phyloP scores from a whole-genome alignment of 2,888 invertebrate genomes.

The Thelaira solivaga region DNA sequence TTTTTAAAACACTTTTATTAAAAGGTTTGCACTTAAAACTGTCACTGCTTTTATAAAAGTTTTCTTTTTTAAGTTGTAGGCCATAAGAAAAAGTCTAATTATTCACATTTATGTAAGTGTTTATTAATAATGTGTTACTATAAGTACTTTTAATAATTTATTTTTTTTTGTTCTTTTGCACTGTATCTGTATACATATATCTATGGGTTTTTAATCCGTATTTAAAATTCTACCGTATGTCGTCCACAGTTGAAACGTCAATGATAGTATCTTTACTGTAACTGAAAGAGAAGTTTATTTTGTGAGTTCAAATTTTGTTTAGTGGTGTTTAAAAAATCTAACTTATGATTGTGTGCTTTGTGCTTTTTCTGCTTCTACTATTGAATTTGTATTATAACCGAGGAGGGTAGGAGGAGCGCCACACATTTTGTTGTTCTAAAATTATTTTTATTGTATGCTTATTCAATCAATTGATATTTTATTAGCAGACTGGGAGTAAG shows the following conservation, averaged over 20 bases:
- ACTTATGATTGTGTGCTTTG: conserved; percentile 18
- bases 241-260: conserved; percentile 77
- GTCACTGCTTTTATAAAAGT: conserved; percentile 45
- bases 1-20: conserved; percentile 20
- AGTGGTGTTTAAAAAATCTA: conserved; percentile 41
- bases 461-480: too few relatives aligned
- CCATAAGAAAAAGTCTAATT: neutral
- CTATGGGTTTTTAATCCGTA: conserved; percentile 71
- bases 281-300: conserved; percentile 70
- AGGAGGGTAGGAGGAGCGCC: conserved; percentile 41
- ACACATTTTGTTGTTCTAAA: conserved; percentile 48
- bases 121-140: conserved; percentile 61
- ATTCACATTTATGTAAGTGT: conserved; percentile 19
- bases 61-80: neutral
- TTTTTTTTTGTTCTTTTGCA: conserved; percentile 53
- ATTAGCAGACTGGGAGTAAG: too few relatives aligned
- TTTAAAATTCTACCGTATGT: conserved; percentile 63
- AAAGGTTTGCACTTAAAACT: conserved; percentile 32
- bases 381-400: conserved; percentile 1
- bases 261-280: conserved; percentile 73
- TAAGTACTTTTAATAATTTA: conserved; percentile 48
- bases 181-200: conserved; percentile 56
- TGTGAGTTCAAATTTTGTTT: conserved; percentile 47
- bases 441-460: conserved; percentile 10
- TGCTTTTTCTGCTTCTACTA: conserved; percentile 2